Percentiles rank a stretch among this genome's conserved stretches.
These are phyloP conservation scores for Mesoligia furuncula DNA, from an alignment of 2,888 invertebrate species.

Conservation along the genomic window DNA sequence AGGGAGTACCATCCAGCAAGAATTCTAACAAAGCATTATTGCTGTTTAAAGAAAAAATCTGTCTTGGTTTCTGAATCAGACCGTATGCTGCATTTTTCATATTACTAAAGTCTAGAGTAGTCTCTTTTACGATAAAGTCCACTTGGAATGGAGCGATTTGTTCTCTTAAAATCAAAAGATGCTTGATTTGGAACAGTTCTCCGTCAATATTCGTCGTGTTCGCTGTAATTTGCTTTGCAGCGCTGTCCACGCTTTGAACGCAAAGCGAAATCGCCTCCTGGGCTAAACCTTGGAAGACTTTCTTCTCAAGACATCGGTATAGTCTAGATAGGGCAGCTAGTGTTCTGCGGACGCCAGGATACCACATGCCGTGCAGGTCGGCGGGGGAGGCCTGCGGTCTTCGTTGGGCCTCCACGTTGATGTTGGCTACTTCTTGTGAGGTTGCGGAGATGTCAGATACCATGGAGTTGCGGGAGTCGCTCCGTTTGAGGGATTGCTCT, in stretches of 20 bases:
- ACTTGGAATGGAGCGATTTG: conserved; percentile 99
- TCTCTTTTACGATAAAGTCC: conserved; percentile 98
- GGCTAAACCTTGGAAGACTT: conserved; percentile 98
- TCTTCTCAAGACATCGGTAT: conserved; percentile 96
- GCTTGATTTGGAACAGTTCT: conserved; percentile 99
- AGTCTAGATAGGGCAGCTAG: conserved; percentile 97
- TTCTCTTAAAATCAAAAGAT: conserved; percentile 98
- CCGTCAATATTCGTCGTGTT: conserved; percentile 97
- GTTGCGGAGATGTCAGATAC: conserved; percentile 92
- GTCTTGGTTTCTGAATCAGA: conserved; percentile 93
- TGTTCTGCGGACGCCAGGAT: conserved; percentile 98
- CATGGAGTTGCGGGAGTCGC: conserved; percentile 93
- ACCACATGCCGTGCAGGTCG: conserved; percentile 99
- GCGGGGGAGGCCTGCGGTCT: conserved; percentile 94
- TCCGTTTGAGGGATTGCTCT: conserved; percentile 90
- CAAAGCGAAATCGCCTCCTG: conserved; percentile 98
- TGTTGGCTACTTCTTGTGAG: conserved; percentile 93
- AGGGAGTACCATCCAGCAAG: conserved; percentile 97
- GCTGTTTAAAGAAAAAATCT: conserved; percentile 95
- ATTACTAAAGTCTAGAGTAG: conserved; percentile 97
- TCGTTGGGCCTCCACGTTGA: conserved; percentile 86
- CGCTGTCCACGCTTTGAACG: conserved; percentile 96
- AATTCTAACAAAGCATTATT: conserved; percentile 98
- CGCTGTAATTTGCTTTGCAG: conserved; percentile 94
- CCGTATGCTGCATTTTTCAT: conserved; percentile 96